Base-by-base conservation (phyloP, 2,888 invertebrate genomes). In the Scaptomyza reducta region DNA sequence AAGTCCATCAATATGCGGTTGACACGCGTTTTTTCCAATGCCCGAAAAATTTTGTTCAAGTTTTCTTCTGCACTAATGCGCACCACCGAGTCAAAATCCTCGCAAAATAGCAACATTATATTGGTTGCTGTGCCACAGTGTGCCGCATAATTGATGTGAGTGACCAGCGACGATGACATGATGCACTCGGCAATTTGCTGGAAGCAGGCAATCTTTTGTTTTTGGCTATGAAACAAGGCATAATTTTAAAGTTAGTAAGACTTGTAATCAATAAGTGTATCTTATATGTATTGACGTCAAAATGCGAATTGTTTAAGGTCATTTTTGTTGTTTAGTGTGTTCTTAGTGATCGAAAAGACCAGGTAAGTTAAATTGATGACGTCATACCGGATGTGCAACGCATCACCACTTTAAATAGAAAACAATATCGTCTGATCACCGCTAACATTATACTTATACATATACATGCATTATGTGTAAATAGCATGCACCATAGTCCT, bases 21-120 rank as follows among this genome's bases (percentile, higher is more conserved):
- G 11, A 95, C 93, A 76, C 95, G 94, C 18, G 94, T 94, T 88
- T 95, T 95, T 73, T 94, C 93, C 85, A 95, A 91, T 7, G 93
- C 93, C 91, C 95, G 94, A 79, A 96, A 95, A 56, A 96, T 95
- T 90, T 94, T 93, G 90, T 96, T 96, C 1, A 97, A 92, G 86
- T 95, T 95, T 92, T 97, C 97, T 89, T 96, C 96, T 44, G 96
- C 96, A 53, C 95, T 94, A 93, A 96, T 95, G 62, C 96, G 93
- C 29, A 96, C 94, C 90, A 96, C 95, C 3, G 96, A 94, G 89
- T 97, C 96, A 1, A 93, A 90, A 90, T 97, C 96, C 92, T 96
- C 95, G 89, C 96, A 95, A 57, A 95, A 92, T 42, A 93, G 92
- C 51, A 97, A 92, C 68, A 96, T 92, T 33, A 94, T 94, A 92